Evolutionary conservation across 2,113 vertebrate species (phyloP), one percentile per base, ranked within the genome.

Genomic region (Dendrocopos noguchii): DNA sequence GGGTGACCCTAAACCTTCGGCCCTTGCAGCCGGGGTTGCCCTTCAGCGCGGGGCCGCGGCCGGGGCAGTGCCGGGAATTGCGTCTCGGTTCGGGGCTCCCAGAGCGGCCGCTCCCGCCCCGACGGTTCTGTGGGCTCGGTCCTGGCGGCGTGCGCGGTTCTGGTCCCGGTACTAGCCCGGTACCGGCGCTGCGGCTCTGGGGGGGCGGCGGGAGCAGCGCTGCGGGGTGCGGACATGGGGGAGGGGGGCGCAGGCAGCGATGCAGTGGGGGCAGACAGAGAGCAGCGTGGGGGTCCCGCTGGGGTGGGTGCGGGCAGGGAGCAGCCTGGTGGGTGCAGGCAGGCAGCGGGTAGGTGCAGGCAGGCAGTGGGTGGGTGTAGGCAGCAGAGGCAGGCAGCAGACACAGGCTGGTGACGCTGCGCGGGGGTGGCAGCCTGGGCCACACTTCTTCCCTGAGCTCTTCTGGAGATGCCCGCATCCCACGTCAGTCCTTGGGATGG

Each of bases 31-130:
- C 1, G 4, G 13, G 44, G n/a, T 39, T 6, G 25, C 34, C 64
- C 50, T 39, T 5, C 3, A 1, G 31, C 50, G 8, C 1, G 25
- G 61, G 46, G 44, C 64, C 2, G 0, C 0, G 7, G 39, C 68
- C 34, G 1, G 66, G 22, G 21, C 31, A 5, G 0, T 1, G 9
- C 9, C 7, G 19, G 66, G 4, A 50, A 7, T 15, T 10, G 61
- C 0, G 6, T 5, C 19, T 53, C 0, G 12, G 19, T 17, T 21
- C 3, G 19, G 27, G 55, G 20, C 44, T 10, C 3, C 3, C 3
- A 0, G 7, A 4, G 5, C 8, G 4, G 77, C 44, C 0, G 5
- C 53, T 36, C 28, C 39, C n/a, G 57, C 25, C 61, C 53, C 7
- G 6, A 5, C 46, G 22, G 9, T 42, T 36, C 52, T 36, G 60